Evolutionary conservation across 1,140 invertebrate species (phyloP).

Genomic region (Papilio aristodemus): DNA sequence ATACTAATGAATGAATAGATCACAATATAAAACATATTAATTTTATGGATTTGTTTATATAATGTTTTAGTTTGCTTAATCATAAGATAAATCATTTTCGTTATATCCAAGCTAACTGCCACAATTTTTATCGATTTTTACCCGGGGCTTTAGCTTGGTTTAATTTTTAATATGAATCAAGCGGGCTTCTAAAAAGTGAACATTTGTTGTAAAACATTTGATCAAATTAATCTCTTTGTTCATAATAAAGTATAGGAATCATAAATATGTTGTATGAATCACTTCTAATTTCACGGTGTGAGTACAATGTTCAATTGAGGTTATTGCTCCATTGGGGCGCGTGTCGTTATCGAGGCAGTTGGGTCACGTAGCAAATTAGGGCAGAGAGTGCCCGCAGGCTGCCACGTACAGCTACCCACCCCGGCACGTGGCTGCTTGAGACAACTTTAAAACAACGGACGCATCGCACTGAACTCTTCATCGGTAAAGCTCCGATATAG

Average conservation of each 20-base stretch:
- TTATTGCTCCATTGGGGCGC: conserved; percentile 1
- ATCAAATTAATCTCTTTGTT: background rate
- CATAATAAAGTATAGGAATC: background rate
- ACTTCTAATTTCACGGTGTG: background rate
- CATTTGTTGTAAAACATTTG: background rate
- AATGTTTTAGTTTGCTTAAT: too few relatives aligned
- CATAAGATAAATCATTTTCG: too few relatives aligned
- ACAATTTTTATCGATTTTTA: too few relatives aligned
- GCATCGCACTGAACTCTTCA: background rate
- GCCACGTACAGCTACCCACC: background rate
- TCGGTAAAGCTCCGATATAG: conserved; percentile 2
- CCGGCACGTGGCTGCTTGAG: conserved; percentile 5
- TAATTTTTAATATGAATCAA: too few relatives aligned
- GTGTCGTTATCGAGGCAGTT: background rate
- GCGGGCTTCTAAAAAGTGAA: too few relatives aligned
- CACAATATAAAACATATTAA: too few relatives aligned
- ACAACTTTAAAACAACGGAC: background rate
- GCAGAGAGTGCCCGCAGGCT: background rate
- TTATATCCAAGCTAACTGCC: too few relatives aligned
- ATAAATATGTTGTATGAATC: background rate
- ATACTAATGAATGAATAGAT: too few relatives aligned
- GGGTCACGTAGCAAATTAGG: conserved; percentile 13
- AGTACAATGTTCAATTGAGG: conserved; percentile 1
- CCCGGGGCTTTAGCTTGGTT: too few relatives aligned
- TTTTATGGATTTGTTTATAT: too few relatives aligned